Conservation (phyloP, 2,888 invertebrate species). For the Drosophila macrospina region DNA sequence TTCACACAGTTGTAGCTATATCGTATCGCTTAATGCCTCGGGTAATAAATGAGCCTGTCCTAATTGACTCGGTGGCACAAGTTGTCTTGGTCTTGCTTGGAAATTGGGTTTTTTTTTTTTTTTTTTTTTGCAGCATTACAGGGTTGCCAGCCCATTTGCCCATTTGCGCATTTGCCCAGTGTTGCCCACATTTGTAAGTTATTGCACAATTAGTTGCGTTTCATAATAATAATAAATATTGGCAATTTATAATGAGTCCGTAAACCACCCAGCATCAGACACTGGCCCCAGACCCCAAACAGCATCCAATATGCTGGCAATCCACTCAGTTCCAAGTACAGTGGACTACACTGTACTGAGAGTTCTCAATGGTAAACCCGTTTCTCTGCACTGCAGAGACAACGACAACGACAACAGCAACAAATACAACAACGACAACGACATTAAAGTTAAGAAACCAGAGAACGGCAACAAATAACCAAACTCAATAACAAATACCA, state of each 20-base stretch:
- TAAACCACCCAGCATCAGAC: conserved; percentile 16
- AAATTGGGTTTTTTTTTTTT: conserved; percentile 26
- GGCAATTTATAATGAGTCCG: conserved; percentile 61
- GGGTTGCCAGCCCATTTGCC: conserved; percentile 29
- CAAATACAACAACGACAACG: conserved; percentile 3
- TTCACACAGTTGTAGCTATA: neutral
- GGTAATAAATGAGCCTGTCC: conserved; percentile 45
- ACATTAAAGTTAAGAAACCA: conserved; percentile 47
- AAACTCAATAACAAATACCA: conserved; percentile 56
- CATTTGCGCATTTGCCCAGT: too few relatives aligned
- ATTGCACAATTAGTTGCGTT: conserved; percentile 65
- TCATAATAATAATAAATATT: conserved; percentile 72
- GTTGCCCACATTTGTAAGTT: conserved; percentile 8
- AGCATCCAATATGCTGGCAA: conserved; percentile 17
- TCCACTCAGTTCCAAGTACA: conserved; percentile 32
- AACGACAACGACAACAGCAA: conserved; percentile 8
- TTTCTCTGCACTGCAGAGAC: conserved; percentile 31
- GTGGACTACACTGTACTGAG: conserved; percentile 9
- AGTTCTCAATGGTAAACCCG: conserved; percentile 54
- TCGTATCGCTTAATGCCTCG: conserved; percentile 18
- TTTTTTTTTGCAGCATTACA: conserved; percentile 19
- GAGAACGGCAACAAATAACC: conserved; percentile 57
- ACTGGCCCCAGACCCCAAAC: conserved; percentile 5
- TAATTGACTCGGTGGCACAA: conserved; percentile 42
- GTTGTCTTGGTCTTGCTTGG: conserved; percentile 34